phyloP scores from a whole-genome alignment of 2,888 invertebrate species.

The Isoperla grammatica region DNA sequence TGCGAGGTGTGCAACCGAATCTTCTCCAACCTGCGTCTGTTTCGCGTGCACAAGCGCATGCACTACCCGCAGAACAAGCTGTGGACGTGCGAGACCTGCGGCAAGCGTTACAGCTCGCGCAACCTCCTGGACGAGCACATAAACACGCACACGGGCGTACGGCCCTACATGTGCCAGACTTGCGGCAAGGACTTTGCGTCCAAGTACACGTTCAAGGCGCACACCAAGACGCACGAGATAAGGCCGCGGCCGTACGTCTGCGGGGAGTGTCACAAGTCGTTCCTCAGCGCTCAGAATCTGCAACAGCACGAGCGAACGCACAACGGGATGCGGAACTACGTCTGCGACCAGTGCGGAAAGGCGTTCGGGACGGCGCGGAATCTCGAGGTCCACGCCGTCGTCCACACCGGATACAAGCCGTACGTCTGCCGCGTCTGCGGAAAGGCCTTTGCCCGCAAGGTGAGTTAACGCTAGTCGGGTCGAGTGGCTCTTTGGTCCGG shows the following conservation, averaged over 20 bases:
- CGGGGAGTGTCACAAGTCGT: conserved; percentile 60
- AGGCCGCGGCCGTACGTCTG: conserved; percentile 67
- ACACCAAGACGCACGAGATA: conserved; percentile 63
- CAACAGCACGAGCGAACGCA: conserved; percentile 71
- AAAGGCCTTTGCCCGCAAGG: conserved; percentile 70
- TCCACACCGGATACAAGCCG: conserved; percentile 63
- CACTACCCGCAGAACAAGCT: conserved; percentile 57
- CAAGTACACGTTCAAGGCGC: conserved; percentile 71
- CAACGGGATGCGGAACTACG: conserved; percentile 61
- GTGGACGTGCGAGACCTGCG: conserved; percentile 60
- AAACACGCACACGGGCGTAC: conserved; percentile 61
- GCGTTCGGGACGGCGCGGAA: conserved; percentile 74
- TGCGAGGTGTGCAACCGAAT: conserved; percentile 59
- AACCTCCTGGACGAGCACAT: conserved; percentile 66
- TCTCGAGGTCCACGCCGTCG: conserved; percentile 69
- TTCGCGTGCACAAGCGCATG: conserved; percentile 58
- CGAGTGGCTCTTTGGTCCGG: too few relatives aligned
- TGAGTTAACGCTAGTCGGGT: too few relatives aligned
- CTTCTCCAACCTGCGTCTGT: conserved; percentile 55
- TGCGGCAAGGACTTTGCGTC: conserved; percentile 73
- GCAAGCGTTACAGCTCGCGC: conserved; percentile 62
- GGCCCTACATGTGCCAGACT: conserved; percentile 59
- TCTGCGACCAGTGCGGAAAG: conserved; percentile 62
- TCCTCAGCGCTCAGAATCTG: conserved; percentile 70
- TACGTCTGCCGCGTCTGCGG: conserved; percentile 50